Percentiles rank a stretch among this genome's conserved stretches.
These are phyloP conservation scores for Glaucidium brasilianum DNA, from an alignment of 2,113 vertebrate species.

Conservation along the genomic window DNA sequence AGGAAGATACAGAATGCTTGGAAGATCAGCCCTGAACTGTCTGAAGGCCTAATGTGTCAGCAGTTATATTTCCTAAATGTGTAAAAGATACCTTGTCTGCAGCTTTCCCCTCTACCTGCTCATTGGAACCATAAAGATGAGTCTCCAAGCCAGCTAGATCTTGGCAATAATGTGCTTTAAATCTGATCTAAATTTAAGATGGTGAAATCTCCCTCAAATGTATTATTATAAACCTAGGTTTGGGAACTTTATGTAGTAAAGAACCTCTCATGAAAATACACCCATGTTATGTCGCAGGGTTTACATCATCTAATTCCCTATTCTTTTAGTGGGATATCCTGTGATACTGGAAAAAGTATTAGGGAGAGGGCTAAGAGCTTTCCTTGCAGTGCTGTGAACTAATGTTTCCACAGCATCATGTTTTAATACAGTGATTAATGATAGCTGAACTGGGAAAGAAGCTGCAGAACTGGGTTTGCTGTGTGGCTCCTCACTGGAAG, in stretches of 20 bases:
- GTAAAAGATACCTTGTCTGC: neutral
- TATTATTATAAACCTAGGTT: accelerated
- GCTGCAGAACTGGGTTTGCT: neutral
- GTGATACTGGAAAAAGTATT: neutral
- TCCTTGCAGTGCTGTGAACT: neutral
- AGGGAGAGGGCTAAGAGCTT: neutral
- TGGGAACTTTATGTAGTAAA: neutral
- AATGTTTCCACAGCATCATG: accelerated
- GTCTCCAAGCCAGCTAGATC: neutral
- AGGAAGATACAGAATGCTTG: neutral
- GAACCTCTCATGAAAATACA: neutral
- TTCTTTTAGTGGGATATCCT: neutral
- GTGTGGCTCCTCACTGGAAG: neutral
- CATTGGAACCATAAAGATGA: neutral
- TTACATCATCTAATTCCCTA: neutral
- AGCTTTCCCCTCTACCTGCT: neutral
- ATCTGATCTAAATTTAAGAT: neutral
- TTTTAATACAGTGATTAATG: neutral
- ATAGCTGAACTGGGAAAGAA: neutral
- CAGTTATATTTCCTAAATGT: neutral
- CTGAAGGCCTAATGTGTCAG: neutral
- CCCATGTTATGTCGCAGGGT: accelerated
- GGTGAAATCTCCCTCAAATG: accelerated
- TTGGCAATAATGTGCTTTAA: neutral
- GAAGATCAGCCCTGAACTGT: neutral